Base-by-base conservation (phyloP, 1,140 invertebrate species). In the Semibalanus balanoides region DNA sequence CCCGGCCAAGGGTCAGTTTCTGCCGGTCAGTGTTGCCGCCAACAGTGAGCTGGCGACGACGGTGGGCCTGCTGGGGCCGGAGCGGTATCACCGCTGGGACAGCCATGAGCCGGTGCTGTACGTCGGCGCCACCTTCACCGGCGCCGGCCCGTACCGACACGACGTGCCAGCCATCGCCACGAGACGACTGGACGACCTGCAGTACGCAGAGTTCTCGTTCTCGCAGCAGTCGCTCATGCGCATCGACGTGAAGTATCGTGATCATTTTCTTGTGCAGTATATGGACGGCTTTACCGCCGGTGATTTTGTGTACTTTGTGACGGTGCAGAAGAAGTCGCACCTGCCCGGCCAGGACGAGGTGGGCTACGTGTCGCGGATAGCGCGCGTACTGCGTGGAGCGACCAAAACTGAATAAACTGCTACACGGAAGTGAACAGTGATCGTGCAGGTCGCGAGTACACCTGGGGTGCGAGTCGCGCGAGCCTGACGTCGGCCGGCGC, bases 221-320 rank as follows among this genome's bases (percentile, higher is more conserved):
- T 91, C 90, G 28, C 92, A 93, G 82, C 91, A 95, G 82, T 93
- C 93, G 31, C 88, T 90, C 72, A 87, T 96, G n/a, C 89, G 90
- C 79, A 95, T 97, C 77, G 94, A 96, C 85, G 93, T 96, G 22
- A 95, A 95, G 82, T 95, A 95, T 83, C 89, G 94, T 76, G 95
- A 97, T 85, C 94, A 96, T 82, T 97, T 96, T 85, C 86, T 96
- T 14, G 94, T 99, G 30, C 90, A 94, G 81, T 98, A 98, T 83
- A 88, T 97, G 1, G 97, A 96, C 84, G 96, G 96, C 25, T 98
- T 99, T 82, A 93, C 95, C 83, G 93, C 94, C 1, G 93, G 91
- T 81, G 91, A 94, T 77, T 97, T 94, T 85, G 94, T 95, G 5
- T 98, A 98, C 83, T 97, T 98, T 85, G 89, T 96, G 25, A 89